A percentile compares a stretch with the other conserved stretches of the same genome.
These are phyloP conservation scores for Thomomys bottae DNA, from an alignment of 2,113 vertebrate genomes.

Conservation along the genomic window DNA sequence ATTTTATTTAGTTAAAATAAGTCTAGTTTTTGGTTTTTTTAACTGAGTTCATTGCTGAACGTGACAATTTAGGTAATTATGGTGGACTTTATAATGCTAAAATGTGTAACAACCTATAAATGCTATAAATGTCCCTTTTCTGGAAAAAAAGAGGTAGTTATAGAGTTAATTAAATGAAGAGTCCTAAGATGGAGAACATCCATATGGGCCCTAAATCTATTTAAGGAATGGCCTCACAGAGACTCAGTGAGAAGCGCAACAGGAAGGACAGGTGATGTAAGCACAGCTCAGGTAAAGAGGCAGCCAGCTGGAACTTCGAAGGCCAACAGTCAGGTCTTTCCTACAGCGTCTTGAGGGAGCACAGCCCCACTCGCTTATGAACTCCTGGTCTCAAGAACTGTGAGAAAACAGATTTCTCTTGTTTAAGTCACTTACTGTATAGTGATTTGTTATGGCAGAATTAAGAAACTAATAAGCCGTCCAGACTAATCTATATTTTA, in stretches of 20 bases:
- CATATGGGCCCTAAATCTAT: neutral
- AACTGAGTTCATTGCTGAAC: neutral
- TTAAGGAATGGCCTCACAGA: neutral
- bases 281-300: neutral
- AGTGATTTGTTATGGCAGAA: neutral
- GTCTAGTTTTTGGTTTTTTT: neutral
- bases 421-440: neutral
- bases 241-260: neutral
- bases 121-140: neutral
- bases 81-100: neutral
- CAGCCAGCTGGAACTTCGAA: neutral
- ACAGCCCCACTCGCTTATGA: neutral
- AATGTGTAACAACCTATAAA: neutral
- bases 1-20: no score
- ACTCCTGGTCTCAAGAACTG: neutral
- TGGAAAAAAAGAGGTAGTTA: neutral
- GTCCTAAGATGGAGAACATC: neutral
- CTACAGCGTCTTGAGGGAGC: no score
- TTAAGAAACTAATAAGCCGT: neutral
- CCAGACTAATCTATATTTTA: neutral
- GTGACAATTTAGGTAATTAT: neutral
- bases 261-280: neutral
- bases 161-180: neutral
- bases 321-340: neutral
- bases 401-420: neutral